phyloP scores from a whole-genome alignment of 2,113 vertebrate genomes.

The Pollachius pollachius region DNA sequence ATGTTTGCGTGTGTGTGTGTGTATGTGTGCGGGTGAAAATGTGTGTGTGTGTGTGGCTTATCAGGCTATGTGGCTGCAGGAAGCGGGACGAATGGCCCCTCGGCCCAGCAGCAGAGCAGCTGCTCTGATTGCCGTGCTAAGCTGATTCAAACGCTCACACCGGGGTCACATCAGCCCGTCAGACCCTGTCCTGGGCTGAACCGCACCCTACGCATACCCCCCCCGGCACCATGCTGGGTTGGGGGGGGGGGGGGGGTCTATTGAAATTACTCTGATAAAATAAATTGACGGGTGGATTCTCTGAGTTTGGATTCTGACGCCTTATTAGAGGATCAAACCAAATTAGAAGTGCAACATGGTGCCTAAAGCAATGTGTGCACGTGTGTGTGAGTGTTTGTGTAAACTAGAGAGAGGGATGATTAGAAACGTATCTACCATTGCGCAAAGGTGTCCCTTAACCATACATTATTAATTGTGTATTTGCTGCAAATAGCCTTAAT shows the following conservation, averaged over 20 bases:
- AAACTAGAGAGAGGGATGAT: not conserved
- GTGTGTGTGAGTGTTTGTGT: not conserved
- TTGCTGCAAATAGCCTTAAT: too few relatives aligned
- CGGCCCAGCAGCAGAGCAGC: conserved; percentile 4
- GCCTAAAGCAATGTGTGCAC: too few relatives aligned
- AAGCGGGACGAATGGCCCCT: not conserved
- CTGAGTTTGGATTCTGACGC: too few relatives aligned
- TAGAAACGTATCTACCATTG: not conserved
- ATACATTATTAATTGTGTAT: too few relatives aligned
- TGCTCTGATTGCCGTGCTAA: conserved; percentile 34
- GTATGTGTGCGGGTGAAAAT: conserved; percentile 2
- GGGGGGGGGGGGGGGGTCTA: too few relatives aligned
- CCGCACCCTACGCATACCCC: conserved; percentile 20
- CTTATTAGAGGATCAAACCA: too few relatives aligned
- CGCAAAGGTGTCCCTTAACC: too few relatives aligned
- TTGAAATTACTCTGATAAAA: too few relatives aligned
- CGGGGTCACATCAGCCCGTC: conserved; percentile 38
- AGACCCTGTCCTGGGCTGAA: conserved; percentile 24
- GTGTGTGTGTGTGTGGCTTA: conserved; percentile 12
- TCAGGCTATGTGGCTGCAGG: conserved; percentile 25
- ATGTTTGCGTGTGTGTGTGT: conserved; percentile 3
- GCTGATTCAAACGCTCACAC: conserved; percentile 49
- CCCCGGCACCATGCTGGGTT: too few relatives aligned
- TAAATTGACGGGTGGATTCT: too few relatives aligned
- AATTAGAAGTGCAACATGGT: too few relatives aligned